Percentiles rank a stretch among this genome's conserved stretches.
These are phyloP conservation scores for Antechinus flavipes DNA, from an alignment of 2,113 vertebrate genomes.

Conservation along the genomic window DNA sequence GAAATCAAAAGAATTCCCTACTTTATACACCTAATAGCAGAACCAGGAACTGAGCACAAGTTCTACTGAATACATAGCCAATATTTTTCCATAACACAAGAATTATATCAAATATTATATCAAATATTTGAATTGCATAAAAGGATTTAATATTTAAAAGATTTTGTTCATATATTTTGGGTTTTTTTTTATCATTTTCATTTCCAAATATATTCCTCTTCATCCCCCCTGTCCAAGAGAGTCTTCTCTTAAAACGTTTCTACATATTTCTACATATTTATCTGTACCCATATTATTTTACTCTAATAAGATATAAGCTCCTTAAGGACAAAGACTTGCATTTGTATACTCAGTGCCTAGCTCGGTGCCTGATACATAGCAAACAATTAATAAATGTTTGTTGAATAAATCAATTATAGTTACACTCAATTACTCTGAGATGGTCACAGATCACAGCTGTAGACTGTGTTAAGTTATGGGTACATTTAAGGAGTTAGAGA, in stretches of 20 bases:
- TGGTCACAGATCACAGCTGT: neutral
- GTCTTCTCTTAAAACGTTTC: neutral
- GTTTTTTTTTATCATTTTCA: neutral
- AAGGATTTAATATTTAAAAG: neutral
- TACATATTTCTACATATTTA: neutral
- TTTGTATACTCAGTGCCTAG: neutral
- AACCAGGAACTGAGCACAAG: neutral
- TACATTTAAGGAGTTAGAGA: neutral
- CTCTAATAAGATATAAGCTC: neutral
- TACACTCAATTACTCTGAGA: neutral
- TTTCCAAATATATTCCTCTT: neutral
- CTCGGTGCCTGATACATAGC: neutral
- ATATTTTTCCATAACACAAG: neutral
- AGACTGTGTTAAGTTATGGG: neutral
- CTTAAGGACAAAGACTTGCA: neutral
- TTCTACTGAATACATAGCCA: neutral
- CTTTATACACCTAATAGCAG: neutral
- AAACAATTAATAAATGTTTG: neutral
- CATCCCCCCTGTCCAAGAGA: neutral
- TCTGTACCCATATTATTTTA: neutral
- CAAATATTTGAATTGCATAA: neutral
- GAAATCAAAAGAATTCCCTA: neutral
- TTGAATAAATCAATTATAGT: neutral
- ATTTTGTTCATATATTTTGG: neutral
- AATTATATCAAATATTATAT: too few species aligned